Evolutionary conservation across 2,797 vertebrate species (phyloP), one percentile per base, ranked within the genome.

Genomic region (Catostomus latipinnis): DNA sequence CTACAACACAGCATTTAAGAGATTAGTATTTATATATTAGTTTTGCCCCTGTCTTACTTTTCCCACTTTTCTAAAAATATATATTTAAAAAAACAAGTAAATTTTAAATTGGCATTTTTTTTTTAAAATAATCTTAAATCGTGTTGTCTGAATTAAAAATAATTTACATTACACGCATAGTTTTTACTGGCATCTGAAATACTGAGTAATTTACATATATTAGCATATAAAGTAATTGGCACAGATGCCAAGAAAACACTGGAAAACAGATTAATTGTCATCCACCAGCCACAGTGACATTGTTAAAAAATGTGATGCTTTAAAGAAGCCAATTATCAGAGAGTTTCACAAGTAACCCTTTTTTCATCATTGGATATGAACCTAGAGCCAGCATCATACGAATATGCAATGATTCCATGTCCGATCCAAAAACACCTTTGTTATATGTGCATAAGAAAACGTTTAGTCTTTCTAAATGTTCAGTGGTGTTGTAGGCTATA

Each of bases 191-290:
- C 91, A 87, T 93, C 91, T 92, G 91, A 93, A 91, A 91, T 90
- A 90, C 87, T 90, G 84, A 83, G 88, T 92, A 90, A 94, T 94
- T 94, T 94, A 92, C 94, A 94, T 94, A 94, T 89, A 94, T 94
- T 94, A 92, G 93, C 94, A 94, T 94, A 94, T 93, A 94, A 94
- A 94, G 93, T 94, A 94, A 94, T 93, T 93, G 93, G 93, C 93
- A 93, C 94, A 94, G 94, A 94, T 94, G 94, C 94, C 93, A 92
- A 92, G 91, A 91, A 93, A 93, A 91, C 91, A 92, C 89, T 89
- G 90, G 86, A 93, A 94, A 93, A 94, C 93, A 93, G 90, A 94
- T 94, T 94, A 93, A 94, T 93, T 94, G 94, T 94, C 92, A 93
- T 92, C 90, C 88, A 93, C 89, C 92, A 90, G 92, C 91, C 89